Evolutionary conservation across 2,888 invertebrate species (phyloP).

Genomic region (Nebria brevicollis): DNA sequence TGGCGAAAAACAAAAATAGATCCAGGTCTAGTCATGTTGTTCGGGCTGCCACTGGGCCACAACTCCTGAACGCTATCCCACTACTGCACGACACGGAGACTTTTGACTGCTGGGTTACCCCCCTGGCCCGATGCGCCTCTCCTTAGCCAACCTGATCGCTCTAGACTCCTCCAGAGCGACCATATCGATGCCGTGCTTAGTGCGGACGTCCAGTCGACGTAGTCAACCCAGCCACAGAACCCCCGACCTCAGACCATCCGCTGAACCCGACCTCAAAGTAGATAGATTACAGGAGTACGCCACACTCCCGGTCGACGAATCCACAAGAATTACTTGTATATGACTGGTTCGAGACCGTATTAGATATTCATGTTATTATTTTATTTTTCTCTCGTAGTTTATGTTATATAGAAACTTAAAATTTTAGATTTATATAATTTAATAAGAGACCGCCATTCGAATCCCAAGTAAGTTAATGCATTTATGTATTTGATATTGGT

Average conservation of each 20-base stretch:
- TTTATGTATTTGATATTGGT: no score
- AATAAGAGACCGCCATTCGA: no score
- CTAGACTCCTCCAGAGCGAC: no score
- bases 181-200: conserved; percentile 73
- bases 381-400: no score
- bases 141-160: no score
- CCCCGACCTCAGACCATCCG: conserved; percentile 94
- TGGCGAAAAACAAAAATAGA: conserved; percentile 71
- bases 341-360: not conserved
- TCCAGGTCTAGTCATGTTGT: conserved; percentile 65
- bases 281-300: conserved; percentile 98
- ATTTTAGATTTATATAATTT: no score
- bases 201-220: conserved; percentile 94
- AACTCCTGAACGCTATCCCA: conserved; percentile 97
- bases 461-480: no score
- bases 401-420: no score
- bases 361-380: no score
- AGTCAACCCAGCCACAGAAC: conserved; percentile 71
- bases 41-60: conserved; percentile 43
- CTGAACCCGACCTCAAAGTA: conserved; percentile 91
- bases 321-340: conserved; percentile 23
- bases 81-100: conserved; percentile 96
- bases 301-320: conserved; percentile 83
- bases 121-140: no score
- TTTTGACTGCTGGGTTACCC: no score